A percentile compares a stretch with the other conserved stretches of the same genome.
Conservation (phyloP, 2,797 vertebrate genomes). For the Chelonia mydas region DNA sequence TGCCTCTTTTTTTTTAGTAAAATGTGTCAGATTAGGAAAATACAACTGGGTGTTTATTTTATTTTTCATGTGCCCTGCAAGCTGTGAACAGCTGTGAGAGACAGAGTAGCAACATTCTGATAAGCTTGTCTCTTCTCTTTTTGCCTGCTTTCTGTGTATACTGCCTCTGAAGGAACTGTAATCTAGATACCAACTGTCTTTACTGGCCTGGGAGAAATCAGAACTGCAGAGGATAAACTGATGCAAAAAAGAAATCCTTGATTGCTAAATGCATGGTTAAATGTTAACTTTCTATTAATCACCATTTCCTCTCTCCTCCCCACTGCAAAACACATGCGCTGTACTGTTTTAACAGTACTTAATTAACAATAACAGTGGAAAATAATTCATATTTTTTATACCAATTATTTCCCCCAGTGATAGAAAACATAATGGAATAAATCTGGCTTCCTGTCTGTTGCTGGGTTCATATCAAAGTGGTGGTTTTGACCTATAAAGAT, state of each 20-base stretch:
- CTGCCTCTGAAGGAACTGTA: slow-evolving; percentile 15
- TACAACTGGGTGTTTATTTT: slow-evolving; percentile 64
- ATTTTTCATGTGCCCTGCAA: slow-evolving; percentile 59
- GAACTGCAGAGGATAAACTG: slow-evolving; percentile 49
- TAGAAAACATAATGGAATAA: slow-evolving; percentile 70
- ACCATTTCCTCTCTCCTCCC: slow-evolving; percentile 13
- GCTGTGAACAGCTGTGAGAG: slow-evolving; percentile 59
- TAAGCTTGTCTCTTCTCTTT: slow-evolving; percentile 49
- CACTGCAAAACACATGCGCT: slow-evolving; percentile 23
- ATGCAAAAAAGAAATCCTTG: slow-evolving; percentile 8
- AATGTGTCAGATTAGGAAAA: slow-evolving; percentile 64
- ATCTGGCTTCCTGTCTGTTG: slow-evolving; percentile 76
- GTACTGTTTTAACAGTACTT: slow-evolving; percentile 5
- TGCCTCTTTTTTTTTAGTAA: slow-evolving; percentile 30
- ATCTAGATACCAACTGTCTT: slow-evolving; percentile 56
- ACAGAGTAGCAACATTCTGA: slow-evolving; percentile 44
- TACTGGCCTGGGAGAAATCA: slow-evolving; percentile 54
- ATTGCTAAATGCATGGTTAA: slow-evolving; percentile 60
- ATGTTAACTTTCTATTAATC: slow-evolving; percentile 43
- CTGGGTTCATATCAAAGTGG: slow-evolving; percentile 76
- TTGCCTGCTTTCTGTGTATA: slow-evolving; percentile 46
- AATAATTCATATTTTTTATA: slow-evolving; percentile 43
- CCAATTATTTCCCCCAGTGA: slow-evolving; percentile 48
- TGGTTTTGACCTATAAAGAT: slow-evolving; percentile 77
- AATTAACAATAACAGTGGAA: slow-evolving; percentile 61